Evolutionary conservation across 2,113 vertebrate species (phyloP).

Genomic region (Istiophorus platypterus): DNA sequence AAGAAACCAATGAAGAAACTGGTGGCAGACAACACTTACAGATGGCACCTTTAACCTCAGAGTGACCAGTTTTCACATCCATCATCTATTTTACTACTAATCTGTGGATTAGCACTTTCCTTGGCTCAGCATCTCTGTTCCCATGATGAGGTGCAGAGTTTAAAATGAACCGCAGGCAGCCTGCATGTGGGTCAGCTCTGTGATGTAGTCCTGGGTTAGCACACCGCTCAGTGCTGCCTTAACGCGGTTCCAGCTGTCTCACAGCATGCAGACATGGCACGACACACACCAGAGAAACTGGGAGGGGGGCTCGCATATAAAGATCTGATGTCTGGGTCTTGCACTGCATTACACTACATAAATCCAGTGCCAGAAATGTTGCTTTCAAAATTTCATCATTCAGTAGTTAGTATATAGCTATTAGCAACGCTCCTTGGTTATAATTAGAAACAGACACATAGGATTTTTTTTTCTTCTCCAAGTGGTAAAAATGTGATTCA

Average conservation of each 20-base stretch:
- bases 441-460: neutral
- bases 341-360: neutral
- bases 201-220: constrained; percentile 45
- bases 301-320: neutral
- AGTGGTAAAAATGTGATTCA: too few relatives aligned
- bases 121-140: neutral
- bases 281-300: neutral
- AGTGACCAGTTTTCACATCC: constrained; percentile 3
- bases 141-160: constrained; percentile 5
- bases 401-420: neutral
- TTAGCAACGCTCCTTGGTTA: neutral
- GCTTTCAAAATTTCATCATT: neutral
- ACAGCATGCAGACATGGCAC: neutral
- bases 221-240: constrained; percentile 27
- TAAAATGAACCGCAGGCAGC: constrained; percentile 43
- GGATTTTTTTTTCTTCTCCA: neutral
- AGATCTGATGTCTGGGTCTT: neutral
- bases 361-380: neutral
- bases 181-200: constrained; percentile 64
- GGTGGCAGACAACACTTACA: too few relatives aligned
- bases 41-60: neutral
- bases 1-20: too few relatives aligned
- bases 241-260: constrained; percentile 39
- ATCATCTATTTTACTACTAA: neutral
- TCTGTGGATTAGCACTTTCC: neutral